Conservation (phyloP, 2,888 invertebrate genomes). For the Eudasyphora cyanicolor region DNA sequence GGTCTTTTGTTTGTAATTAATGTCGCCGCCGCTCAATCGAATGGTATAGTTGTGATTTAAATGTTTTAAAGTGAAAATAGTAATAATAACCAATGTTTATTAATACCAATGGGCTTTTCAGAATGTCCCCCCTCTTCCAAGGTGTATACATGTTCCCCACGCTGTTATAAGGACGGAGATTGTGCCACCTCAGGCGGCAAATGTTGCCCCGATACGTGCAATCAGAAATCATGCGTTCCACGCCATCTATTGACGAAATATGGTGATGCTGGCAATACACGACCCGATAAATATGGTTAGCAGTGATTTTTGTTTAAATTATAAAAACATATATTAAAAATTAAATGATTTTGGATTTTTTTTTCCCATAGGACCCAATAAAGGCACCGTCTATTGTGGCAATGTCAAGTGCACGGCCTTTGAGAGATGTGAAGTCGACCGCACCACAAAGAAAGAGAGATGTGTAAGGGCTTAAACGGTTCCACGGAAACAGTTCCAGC, state of each 20-base stretch:
- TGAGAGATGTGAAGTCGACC: slow-evolving; percentile 84
- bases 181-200: slow-evolving; percentile 83
- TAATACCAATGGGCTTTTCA: slow-evolving; percentile 9
- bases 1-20: slow-evolving; percentile 23
- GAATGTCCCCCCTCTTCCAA: slow-evolving; percentile 83
- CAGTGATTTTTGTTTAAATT: not conserved
- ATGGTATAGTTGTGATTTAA: slow-evolving; percentile 24
- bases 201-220: slow-evolving; percentile 85
- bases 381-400: slow-evolving; percentile 83
- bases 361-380: slow-evolving; percentile 67
- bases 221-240: slow-evolving; percentile 83
- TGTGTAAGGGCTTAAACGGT: slow-evolving; percentile 82
- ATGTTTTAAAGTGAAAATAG: not conserved
- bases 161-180: slow-evolving; percentile 83
- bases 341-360: not conserved
- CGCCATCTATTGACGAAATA: slow-evolving; percentile 70
- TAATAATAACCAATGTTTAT: not conserved
- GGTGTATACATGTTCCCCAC: slow-evolving; percentile 84
- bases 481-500: not conserved
- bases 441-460: slow-evolving; percentile 82
- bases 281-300: slow-evolving; percentile 57
- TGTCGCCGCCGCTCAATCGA: slow-evolving; percentile 14
- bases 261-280: slow-evolving; percentile 49
- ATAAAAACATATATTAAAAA: not conserved
- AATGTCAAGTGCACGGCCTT: slow-evolving; percentile 84